phyloP scores from a whole-genome alignment of 2,113 vertebrate species.

The Leptocoma aspasia region DNA sequence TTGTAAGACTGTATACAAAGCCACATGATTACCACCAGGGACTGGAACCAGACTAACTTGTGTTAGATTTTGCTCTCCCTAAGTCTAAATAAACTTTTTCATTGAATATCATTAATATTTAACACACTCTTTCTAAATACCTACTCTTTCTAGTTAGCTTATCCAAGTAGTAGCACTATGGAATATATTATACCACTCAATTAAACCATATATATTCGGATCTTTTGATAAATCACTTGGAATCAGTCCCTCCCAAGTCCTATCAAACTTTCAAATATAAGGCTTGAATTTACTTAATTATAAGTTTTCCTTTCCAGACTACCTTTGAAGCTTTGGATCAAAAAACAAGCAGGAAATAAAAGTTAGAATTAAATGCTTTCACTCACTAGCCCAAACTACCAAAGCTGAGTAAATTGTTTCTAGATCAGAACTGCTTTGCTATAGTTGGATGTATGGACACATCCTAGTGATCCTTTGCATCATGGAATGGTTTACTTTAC shows the following conservation, averaged over 20 bases:
- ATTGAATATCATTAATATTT: background rate
- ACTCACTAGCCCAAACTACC: background rate
- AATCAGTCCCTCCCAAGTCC: background rate
- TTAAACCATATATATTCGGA: background rate
- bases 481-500: background rate
- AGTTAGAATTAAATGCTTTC: background rate
- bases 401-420: background rate
- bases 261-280: constrained; percentile 6
- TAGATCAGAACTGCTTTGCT: background rate
- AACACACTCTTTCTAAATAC: background rate
- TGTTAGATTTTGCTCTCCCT: background rate
- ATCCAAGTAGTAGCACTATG: background rate
- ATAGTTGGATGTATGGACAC: background rate
- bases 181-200: background rate
- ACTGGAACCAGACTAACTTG: background rate
- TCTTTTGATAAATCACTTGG: background rate
- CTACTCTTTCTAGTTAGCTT: background rate
- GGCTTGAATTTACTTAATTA: constrained; percentile 17
- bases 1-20: background rate
- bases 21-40: background rate
- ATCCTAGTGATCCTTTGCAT: background rate
- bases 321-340: constrained; percentile 39
- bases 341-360: background rate
- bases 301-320: constrained; percentile 23
- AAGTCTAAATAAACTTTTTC: background rate